phyloP scores from a whole-genome alignment of 2,797 vertebrate genomes.

The Gadopsis bispinosus region DNA sequence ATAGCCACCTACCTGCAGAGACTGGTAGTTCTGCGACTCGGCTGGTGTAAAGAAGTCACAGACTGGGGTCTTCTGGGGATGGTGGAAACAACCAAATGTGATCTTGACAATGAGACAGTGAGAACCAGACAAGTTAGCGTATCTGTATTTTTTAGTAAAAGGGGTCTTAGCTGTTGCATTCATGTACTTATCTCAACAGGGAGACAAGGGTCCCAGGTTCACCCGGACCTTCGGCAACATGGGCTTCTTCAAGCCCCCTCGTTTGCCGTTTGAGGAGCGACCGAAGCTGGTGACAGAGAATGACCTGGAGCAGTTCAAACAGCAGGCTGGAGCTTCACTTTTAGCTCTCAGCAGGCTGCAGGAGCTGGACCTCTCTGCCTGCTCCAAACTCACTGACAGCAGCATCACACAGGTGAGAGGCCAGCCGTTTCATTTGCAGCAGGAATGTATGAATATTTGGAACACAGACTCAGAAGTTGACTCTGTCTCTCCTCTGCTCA shows the following conservation, averaged over 20 bases:
- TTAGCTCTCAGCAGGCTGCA: constrained; percentile 80
- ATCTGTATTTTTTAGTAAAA: neutral
- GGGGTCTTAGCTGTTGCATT: neutral
- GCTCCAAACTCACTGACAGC: constrained; percentile 87
- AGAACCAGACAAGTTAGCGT: constrained; percentile 28
- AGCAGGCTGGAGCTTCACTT: constrained; percentile 80
- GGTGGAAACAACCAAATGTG: constrained; percentile 69
- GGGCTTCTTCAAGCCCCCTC: constrained; percentile 87
- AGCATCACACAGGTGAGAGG: constrained; percentile 87
- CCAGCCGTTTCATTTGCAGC: fast-evolving
- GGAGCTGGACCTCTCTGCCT: constrained; percentile 89
- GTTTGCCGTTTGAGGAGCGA: constrained; percentile 75
- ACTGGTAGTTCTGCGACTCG: constrained; percentile 83
- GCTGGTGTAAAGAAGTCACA: constrained; percentile 87
- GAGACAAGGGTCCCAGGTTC: constrained; percentile 81
- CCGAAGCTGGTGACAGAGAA: constrained; percentile 75
- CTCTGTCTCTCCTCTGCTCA: constrained; percentile 46
- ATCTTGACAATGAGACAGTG: constrained; percentile 70
- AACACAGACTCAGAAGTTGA: neutral
- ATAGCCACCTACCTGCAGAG: constrained; percentile 80
- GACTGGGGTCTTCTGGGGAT: constrained; percentile 90
- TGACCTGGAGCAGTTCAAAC: constrained; percentile 68
- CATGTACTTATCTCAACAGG: constrained; percentile 52
- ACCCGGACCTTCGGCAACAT: constrained; percentile 87
- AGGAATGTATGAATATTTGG: neutral